A percentile compares a stretch with the other conserved stretches of the same genome.
Conservation (phyloP, 64 coral and sea anemone genomes). For the Montipora capricornis region DNA sequence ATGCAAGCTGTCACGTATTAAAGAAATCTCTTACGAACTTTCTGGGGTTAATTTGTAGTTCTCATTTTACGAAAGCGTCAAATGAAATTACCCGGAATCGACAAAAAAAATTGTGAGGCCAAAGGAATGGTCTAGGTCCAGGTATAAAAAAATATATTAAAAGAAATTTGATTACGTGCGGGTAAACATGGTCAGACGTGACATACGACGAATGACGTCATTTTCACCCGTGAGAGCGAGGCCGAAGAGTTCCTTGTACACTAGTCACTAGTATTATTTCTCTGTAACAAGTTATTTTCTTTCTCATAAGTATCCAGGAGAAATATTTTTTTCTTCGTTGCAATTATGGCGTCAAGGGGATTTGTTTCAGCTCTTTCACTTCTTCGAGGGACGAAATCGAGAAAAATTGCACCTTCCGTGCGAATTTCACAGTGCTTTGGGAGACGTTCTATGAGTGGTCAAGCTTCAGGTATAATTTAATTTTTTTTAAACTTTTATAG, state of each 20-base stretch:
- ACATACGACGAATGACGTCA: constrained; percentile 13
- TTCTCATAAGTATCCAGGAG: too few relatives aligned
- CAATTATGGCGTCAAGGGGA: constrained; percentile 10
- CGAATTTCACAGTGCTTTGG: not conserved
- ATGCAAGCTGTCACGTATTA: not conserved
- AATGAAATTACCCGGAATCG: too few relatives aligned
- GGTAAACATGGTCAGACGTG: not conserved
- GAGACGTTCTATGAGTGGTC: not conserved
- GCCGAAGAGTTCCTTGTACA: not conserved
- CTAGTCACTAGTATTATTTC: too few relatives aligned
- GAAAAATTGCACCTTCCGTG: not conserved
- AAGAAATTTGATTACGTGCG: not conserved
- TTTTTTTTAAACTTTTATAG: not conserved
- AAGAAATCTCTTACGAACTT: not conserved
- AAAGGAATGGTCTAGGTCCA: not conserved
- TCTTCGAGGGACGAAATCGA: constrained; percentile 5
- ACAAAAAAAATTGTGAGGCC: not conserved
- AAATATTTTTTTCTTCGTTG: not conserved
- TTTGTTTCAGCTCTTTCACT: not conserved
- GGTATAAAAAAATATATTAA: not conserved
- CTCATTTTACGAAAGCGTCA: too few relatives aligned
- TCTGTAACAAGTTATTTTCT: too few relatives aligned
- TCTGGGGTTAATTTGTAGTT: not conserved
- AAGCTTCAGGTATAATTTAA: not conserved
- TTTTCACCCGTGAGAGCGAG: not conserved